These are phyloP conservation scores for Charaxes varanes DNA, from an alignment of 1,140 invertebrate genomes.

Conservation along the genomic window DNA sequence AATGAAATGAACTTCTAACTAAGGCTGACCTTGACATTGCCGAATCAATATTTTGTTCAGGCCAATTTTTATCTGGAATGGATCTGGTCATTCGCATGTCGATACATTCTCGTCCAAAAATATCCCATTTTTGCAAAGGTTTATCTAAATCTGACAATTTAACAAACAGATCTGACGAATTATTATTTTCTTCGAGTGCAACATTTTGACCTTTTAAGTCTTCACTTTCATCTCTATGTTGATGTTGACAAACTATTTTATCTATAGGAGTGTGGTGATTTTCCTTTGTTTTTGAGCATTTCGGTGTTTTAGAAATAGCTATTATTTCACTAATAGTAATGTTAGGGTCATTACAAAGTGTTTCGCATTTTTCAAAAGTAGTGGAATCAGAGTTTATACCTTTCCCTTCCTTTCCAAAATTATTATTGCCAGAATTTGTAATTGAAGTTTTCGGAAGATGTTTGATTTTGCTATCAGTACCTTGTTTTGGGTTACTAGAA, in stretches of 20 bases:
- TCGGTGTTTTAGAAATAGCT: slow-evolving; percentile 18
- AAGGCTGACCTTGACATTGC: slow-evolving; percentile 43
- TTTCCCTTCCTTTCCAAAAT: too few relatives aligned
- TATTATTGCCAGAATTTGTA: slow-evolving; percentile 16
- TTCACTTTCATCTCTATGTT: too few relatives aligned
- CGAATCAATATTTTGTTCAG: slow-evolving; percentile 27
- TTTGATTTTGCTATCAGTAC: slow-evolving; percentile 20
- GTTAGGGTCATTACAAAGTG: slow-evolving; percentile 50
- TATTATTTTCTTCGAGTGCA: slow-evolving; percentile 27
- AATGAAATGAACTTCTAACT: slow-evolving; percentile 64
- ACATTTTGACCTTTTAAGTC: too few relatives aligned
- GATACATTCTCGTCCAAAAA: slow-evolving; percentile 17
- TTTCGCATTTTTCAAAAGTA: slow-evolving; percentile 54
- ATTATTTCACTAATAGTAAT: slow-evolving; percentile 58
- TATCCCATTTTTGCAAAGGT: slow-evolving; percentile 36
- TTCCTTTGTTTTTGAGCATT: slow-evolving; percentile 6
- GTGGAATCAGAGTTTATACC: too few relatives aligned
- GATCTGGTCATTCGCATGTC: slow-evolving; percentile 60
- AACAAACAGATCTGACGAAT: slow-evolving; percentile 43
- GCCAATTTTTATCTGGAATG: slow-evolving; percentile 60
- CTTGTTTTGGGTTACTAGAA: slow-evolving; percentile 34
- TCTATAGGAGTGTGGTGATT: slow-evolving; percentile 10
- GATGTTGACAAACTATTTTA: too few relatives aligned
- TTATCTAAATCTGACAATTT: slow-evolving; percentile 64
- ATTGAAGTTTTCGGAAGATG: slow-evolving; percentile 13